These are phyloP conservation scores for Erethizon dorsatum DNA, from an alignment of 2,797 vertebrate genomes.

Conservation along the genomic window DNA sequence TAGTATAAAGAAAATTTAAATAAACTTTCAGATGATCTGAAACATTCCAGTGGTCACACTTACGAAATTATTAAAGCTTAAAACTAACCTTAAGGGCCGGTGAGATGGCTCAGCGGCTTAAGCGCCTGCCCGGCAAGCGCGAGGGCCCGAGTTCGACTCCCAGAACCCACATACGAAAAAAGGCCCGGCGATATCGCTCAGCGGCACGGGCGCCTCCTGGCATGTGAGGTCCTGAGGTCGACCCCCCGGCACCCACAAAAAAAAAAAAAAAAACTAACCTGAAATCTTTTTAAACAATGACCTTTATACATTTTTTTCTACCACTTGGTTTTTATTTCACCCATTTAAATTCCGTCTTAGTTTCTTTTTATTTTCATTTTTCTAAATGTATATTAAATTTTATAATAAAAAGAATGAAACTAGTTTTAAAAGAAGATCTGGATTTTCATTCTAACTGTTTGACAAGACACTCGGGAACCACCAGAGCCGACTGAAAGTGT, in stretches of 20 bases:
- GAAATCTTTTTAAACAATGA: not conserved
- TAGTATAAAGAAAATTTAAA: slow-evolving; percentile 58
- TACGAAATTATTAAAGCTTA: slow-evolving; percentile 22
- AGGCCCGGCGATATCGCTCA: no score
- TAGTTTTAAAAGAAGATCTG: slow-evolving; percentile 47
- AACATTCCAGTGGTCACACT: not conserved
- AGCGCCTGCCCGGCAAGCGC: no score
- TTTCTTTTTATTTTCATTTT: slow-evolving; percentile 53
- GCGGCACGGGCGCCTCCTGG: no score
- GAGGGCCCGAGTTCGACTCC: no score
- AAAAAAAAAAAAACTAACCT: not conserved
- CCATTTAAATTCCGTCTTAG: slow-evolving; percentile 7
- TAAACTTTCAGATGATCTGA: not conserved
- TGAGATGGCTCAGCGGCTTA: no score
- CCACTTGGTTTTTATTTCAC: slow-evolving; percentile 18
- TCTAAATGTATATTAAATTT: slow-evolving; percentile 42
- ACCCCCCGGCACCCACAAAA: no score
- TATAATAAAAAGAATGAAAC: slow-evolving; percentile 3
- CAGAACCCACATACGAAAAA: no score
- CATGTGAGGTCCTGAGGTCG: no score
- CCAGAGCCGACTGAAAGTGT: not conserved
- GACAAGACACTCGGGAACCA: not conserved
- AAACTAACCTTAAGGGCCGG: not conserved
- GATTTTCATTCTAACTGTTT: not conserved
- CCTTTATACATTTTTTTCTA: slow-evolving; percentile 46